Conservation (phyloP, 2,797 vertebrate genomes). For the Coranthus polyacanthus region DNA sequence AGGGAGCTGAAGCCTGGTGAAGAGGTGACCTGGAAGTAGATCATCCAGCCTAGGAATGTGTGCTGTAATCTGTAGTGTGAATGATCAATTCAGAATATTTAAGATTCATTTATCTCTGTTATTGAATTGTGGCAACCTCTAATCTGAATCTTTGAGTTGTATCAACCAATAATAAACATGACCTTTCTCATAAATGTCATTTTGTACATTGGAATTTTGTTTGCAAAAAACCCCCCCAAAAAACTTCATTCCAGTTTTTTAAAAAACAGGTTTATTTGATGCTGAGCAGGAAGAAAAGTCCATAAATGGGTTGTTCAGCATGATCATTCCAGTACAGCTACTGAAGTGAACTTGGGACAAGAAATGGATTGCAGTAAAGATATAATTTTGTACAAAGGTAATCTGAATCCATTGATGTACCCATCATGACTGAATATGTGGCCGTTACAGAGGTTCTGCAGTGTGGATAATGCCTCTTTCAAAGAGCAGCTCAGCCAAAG, state of each 20-base stretch:
- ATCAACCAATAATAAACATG: constrained; percentile 77
- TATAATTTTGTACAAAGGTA: constrained; percentile 36
- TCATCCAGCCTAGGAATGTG: constrained; percentile 18
- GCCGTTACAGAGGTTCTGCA: constrained; percentile 79
- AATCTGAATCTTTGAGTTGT: constrained; percentile 51
- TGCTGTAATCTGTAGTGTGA: constrained; percentile 57
- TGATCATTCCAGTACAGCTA: neutral
- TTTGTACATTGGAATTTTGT: neutral
- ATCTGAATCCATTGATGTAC: constrained; percentile 38
- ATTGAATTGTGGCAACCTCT: constrained; percentile 31
- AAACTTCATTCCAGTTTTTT: neutral
- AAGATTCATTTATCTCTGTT: constrained; percentile 38
- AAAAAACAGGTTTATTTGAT: constrained; percentile 37
- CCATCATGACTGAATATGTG: constrained; percentile 33
- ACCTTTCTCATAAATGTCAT: constrained; percentile 39
- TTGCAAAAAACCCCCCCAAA: neutral
- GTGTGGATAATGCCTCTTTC: constrained; percentile 92
- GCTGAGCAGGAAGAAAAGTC: constrained; percentile 2
- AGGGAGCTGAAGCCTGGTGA: constrained; percentile 94
- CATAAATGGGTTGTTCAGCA: neutral
- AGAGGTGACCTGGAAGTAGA: constrained; percentile 93
- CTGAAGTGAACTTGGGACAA: constrained; percentile 8
- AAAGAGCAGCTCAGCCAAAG: constrained; percentile 91
- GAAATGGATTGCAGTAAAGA: constrained; percentile 18
- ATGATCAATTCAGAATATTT: constrained; percentile 58